Evolutionary conservation across 2,797 vertebrate species (phyloP).

Genomic region (Schizopygopsis pylzovi): DNA sequence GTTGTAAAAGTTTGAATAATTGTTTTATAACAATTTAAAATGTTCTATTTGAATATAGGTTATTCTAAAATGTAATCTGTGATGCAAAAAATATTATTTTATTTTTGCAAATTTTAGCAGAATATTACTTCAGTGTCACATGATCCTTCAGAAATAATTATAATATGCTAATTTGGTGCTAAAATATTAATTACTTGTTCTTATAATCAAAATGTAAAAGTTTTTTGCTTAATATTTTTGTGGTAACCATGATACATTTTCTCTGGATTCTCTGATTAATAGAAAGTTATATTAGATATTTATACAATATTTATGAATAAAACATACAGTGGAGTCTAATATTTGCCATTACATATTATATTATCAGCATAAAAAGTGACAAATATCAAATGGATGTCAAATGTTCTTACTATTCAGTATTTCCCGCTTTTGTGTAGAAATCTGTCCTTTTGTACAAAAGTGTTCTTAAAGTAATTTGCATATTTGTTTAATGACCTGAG

Average conservation of each 20-base stretch:
- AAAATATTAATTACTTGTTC: neutral
- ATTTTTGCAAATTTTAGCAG: neutral
- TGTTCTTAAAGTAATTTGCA: neutral
- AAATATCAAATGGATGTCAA: neutral
- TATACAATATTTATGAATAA: no score
- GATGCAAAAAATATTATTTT: neutral
- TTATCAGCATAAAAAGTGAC: no score
- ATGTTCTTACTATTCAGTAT: neutral
- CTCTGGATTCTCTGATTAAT: no score
- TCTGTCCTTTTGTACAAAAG: neutral
- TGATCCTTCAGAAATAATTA: neutral
- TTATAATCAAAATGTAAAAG: neutral
- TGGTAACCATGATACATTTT: no score
- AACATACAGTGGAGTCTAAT: no score
- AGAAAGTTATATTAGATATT: no score
- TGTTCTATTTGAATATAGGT: no score
- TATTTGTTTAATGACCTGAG: neutral
- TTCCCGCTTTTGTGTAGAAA: neutral
- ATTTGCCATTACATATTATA: no score
- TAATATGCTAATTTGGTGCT: neutral
- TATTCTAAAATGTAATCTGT: no score
- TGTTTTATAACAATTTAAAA: no score
- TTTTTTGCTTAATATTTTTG: no score
- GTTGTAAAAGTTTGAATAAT: no score
- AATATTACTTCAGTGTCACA: neutral